These are phyloP conservation scores for Mus pahari DNA, from an alignment of 2,113 vertebrate species.

Conservation along the genomic window DNA sequence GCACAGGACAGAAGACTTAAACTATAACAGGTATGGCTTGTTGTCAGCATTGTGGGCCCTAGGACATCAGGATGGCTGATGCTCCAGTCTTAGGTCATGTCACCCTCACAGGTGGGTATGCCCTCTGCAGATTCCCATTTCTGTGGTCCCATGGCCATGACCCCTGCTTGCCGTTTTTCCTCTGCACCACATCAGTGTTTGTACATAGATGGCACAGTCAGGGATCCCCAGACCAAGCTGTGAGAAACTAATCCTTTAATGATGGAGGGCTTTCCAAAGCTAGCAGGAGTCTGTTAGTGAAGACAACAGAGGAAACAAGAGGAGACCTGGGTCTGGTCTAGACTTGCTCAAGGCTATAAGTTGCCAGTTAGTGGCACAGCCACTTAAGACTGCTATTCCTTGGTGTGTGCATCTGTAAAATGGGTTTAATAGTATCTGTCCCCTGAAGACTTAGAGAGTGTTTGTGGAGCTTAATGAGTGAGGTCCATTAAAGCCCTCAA, in stretches of 20 bases:
- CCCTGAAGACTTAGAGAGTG: conserved; percentile 70
- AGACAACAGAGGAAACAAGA: conserved; percentile 14
- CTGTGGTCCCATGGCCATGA: accelerated
- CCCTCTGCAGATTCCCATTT: background rate
- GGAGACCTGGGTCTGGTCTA: conserved; percentile 21
- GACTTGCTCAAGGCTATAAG: conserved; percentile 36
- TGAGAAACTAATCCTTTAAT: conserved; percentile 43
- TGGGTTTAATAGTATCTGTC: conserved; percentile 74
- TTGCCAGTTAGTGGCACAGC: conserved; percentile 47
- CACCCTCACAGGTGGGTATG: background rate
- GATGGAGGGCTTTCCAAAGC: background rate
- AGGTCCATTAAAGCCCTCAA: conserved; percentile 48
- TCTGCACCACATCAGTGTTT: background rate
- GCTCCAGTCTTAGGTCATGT: background rate
- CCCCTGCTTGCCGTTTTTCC: background rate
- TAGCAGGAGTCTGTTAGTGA: background rate
- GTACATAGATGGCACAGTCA: accelerated
- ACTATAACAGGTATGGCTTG: accelerated
- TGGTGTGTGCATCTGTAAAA: conserved; percentile 62
- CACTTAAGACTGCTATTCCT: conserved; percentile 38
- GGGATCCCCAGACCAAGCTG: background rate
- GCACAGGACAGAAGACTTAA: accelerated
- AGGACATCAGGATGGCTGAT: accelerated
- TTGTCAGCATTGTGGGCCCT: background rate
- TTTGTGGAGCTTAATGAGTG: conserved; percentile 65